phyloP scores from a whole-genome alignment of 2,888 invertebrate genomes.

The Phortica okadai region DNA sequence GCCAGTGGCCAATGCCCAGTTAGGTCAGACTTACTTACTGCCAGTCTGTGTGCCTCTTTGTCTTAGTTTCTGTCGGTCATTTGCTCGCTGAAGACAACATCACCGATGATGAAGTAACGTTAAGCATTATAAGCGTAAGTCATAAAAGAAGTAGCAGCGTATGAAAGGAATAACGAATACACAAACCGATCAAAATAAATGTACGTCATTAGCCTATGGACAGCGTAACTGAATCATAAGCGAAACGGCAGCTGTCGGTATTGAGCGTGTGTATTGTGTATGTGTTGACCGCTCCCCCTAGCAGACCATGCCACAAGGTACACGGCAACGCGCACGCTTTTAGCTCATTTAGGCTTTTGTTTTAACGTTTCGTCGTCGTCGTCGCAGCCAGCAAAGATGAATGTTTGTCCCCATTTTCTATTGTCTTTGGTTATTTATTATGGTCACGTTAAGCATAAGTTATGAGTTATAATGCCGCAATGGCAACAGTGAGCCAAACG shows the following conservation, averaged over 20 bases:
- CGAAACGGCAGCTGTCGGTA: slow-evolving; percentile 12
- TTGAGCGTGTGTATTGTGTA: background rate
- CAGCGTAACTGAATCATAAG: slow-evolving; percentile 30
- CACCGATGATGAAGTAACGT: slow-evolving; percentile 20
- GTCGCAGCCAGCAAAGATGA: slow-evolving; percentile 43
- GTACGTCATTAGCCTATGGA: slow-evolving; percentile 34
- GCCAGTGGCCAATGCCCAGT: background rate
- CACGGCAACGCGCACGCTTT: slow-evolving; percentile 12
- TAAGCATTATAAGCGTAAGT: background rate
- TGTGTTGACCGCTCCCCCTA: slow-evolving; percentile 7
- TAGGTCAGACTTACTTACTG: background rate
- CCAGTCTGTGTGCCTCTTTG: too few relatives aligned
- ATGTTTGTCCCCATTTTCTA: slow-evolving; percentile 58
- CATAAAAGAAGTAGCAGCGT: background rate
- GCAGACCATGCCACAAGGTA: background rate
- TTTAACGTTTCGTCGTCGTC: slow-evolving; percentile 5
- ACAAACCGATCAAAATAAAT: slow-evolving; percentile 29
- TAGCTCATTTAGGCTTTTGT: slow-evolving; percentile 32
- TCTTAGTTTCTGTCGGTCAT: too few relatives aligned
- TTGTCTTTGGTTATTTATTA: slow-evolving; percentile 59
- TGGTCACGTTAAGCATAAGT: slow-evolving; percentile 55
- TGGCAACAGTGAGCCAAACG: slow-evolving; percentile 15
- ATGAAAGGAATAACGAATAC: background rate
- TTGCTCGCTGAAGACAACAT: too few relatives aligned
- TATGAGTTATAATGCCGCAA: slow-evolving; percentile 50